phyloP scores from a whole-genome alignment of 2,113 vertebrate species.

The Hymenochirus boettgeri region DNA sequence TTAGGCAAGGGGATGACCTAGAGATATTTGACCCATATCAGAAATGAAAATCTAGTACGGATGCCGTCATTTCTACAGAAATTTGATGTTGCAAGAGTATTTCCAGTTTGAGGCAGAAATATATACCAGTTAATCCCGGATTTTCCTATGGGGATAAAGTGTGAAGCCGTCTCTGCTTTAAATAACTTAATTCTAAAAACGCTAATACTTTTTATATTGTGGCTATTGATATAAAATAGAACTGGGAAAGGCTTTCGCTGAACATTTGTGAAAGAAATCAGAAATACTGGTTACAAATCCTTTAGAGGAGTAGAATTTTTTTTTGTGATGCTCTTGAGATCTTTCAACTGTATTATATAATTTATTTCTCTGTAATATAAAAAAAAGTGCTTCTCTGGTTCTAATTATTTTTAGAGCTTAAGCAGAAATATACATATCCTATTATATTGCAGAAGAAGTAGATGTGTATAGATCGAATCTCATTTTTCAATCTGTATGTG shows the following conservation, averaged over 20 bases:
- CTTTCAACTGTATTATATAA: slow-evolving; percentile 27
- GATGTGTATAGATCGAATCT: slow-evolving; percentile 1
- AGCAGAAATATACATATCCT: slow-evolving; percentile 31
- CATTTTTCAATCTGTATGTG: not conserved
- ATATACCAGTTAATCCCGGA: slow-evolving; percentile 29
- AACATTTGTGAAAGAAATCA: slow-evolving; percentile 43
- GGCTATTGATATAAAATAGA: slow-evolving; percentile 25
- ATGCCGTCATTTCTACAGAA: slow-evolving; percentile 20
- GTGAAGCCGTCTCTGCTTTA: slow-evolving; percentile 39
- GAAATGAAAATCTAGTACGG: slow-evolving; percentile 11
- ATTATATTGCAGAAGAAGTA: slow-evolving; percentile 29
- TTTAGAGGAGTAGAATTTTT: slow-evolving; percentile 20
- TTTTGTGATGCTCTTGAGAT: slow-evolving; percentile 38
- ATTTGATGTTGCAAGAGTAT: slow-evolving; percentile 6
- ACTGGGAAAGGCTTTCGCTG: slow-evolving; percentile 26
- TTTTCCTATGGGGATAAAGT: slow-evolving; percentile 33
- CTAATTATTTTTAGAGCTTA: slow-evolving; percentile 31
- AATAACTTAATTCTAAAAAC: slow-evolving; percentile 34
- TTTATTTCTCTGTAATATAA: slow-evolving; percentile 35
- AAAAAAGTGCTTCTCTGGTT: slow-evolving; percentile 26
- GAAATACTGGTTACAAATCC: slow-evolving; percentile 28
- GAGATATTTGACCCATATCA: slow-evolving; percentile 32
- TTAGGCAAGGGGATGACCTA: slow-evolving; percentile 17
- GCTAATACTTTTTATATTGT: slow-evolving; percentile 17
- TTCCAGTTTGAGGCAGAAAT: slow-evolving; percentile 25